Percentiles rank a stretch among this genome's conserved stretches.
phyloP scores from a whole-genome alignment of 2,113 vertebrate genomes.

The Rhynchomys soricoides region DNA sequence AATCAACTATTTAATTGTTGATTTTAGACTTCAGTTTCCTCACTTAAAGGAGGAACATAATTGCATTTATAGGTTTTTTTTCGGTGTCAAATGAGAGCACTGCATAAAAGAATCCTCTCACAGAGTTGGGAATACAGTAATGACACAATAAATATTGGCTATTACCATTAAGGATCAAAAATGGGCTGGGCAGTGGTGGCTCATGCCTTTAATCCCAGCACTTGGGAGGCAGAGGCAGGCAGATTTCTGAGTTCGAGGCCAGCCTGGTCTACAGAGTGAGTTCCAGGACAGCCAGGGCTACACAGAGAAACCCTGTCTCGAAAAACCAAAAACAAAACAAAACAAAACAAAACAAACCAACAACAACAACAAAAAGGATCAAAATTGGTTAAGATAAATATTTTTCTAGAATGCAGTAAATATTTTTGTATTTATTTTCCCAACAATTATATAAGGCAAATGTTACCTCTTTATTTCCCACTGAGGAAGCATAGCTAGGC shows the following conservation, averaged over 20 bases:
- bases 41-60: neutral
- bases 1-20: neutral
- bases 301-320: too few species aligned
- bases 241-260: too few species aligned
- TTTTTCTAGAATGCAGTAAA: neutral
- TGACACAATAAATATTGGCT: neutral
- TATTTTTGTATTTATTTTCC: slow-evolving; percentile 29
- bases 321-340: too few species aligned
- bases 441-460: neutral
- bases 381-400: neutral
- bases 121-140: neutral
- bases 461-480: neutral
- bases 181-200: too few species aligned
- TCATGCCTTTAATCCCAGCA: too few species aligned
- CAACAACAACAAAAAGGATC: too few species aligned
- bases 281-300: too few species aligned
- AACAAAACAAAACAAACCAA: too few species aligned
- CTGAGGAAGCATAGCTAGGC: neutral
- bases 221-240: too few species aligned
- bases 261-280: too few species aligned
- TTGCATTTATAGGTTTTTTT: neutral
- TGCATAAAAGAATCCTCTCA: neutral
- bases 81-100: neutral
- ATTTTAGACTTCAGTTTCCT: neutral
- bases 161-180: slow-evolving; percentile 17